Evolutionary conservation across 2,888 invertebrate species (phyloP).

Genomic region (Nephrocerus scutellatus): DNA sequence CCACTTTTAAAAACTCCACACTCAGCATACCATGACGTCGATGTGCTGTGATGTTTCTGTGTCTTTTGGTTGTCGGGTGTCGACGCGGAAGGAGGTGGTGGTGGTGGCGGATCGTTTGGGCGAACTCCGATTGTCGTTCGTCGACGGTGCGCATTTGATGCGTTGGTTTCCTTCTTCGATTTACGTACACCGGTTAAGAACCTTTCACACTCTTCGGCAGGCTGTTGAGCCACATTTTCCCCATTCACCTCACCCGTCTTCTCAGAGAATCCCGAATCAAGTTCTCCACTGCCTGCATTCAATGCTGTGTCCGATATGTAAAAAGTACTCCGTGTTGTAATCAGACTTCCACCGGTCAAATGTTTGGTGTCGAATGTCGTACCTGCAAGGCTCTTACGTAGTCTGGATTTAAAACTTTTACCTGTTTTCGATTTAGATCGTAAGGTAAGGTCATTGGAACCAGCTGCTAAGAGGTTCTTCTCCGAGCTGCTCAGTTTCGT

Average conservation of each 20-base stretch:
- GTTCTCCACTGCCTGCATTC: conserved; percentile 53
- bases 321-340: conserved; percentile 62
- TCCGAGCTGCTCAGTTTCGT: conserved; percentile 41
- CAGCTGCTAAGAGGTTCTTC: conserved; percentile 41
- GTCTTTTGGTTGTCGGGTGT: conserved; percentile 25
- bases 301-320: conserved; percentile 60
- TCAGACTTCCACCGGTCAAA: conserved; percentile 44
- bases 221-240: conserved; percentile 17
- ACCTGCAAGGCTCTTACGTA: conserved; percentile 52
- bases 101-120: conserved; percentile 47
- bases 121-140: conserved; percentile 42
- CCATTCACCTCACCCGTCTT: conserved; percentile 31
- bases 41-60: conserved; percentile 16
- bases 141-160: conserved; percentile 30
- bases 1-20: conserved; percentile 53
- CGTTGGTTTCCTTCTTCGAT: conserved; percentile 41
- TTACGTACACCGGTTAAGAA: conserved; percentile 36
- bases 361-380: conserved; percentile 35
- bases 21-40: conserved; percentile 66
- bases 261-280: conserved; percentile 56
- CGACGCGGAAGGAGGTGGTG: conserved; percentile 44
- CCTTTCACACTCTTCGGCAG: conserved; percentile 29
- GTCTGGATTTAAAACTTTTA: conserved; percentile 56
- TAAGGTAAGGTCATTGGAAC: conserved; percentile 26
- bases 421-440: conserved; percentile 48